Conservation (phyloP, 2,888 invertebrate species). For the Synergus itoensis region DNA sequence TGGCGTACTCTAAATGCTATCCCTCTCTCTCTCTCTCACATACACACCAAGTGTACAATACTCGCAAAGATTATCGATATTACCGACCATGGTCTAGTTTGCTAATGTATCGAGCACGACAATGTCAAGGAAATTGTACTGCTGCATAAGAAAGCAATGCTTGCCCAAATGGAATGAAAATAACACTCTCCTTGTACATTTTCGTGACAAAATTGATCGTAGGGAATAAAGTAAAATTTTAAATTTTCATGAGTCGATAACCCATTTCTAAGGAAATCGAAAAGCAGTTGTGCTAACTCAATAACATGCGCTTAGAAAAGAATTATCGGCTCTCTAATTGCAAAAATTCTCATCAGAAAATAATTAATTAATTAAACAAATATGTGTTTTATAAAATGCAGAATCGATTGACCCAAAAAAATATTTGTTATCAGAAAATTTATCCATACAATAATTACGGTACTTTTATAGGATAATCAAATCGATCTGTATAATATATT, state of each 20-base stretch:
- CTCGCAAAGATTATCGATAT: conserved; percentile 32
- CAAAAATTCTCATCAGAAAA: neutral
- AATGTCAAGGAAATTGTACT: conserved; percentile 37
- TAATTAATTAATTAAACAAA: neutral
- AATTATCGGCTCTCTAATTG: neutral
- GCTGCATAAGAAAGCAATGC: conserved; percentile 11
- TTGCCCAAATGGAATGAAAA: neutral
- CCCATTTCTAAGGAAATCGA: neutral
- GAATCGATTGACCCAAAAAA: neutral
- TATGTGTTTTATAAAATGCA: neutral
- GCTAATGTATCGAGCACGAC: conserved; percentile 33
- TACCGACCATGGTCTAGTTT: conserved; percentile 40
- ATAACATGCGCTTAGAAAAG: neutral
- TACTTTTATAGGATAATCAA: neutral
- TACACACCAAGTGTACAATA: conserved; percentile 8
- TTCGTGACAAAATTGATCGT: neutral
- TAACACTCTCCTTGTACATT: neutral
- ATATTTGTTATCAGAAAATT: neutral
- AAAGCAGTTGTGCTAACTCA: neutral
- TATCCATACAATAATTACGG: neutral
- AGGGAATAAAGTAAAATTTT: neutral
- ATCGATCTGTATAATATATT: neutral
- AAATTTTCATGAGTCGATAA: neutral
- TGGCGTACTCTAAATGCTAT: conserved; percentile 18
- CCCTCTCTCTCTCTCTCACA: neutral